These are phyloP conservation scores for Hippoglossus hippoglossus DNA, from an alignment of 2,797 vertebrate genomes.

Conservation along the genomic window DNA sequence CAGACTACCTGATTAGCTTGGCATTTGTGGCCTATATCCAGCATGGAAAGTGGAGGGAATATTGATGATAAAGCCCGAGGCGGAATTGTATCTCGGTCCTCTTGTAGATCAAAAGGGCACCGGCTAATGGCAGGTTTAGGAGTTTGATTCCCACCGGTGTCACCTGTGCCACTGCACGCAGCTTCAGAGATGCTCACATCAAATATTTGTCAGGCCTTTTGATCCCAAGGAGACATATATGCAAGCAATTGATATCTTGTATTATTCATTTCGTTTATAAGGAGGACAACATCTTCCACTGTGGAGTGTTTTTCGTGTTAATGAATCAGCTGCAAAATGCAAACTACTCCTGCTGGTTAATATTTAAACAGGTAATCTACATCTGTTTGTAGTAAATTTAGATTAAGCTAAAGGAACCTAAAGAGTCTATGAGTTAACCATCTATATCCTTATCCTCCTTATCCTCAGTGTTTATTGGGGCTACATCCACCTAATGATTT, in stretches of 20 bases:
- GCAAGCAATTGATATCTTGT: neutral
- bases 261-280: conserved; percentile 13
- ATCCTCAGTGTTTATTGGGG: neutral
- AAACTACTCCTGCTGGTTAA: conserved; percentile 5
- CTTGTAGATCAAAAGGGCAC: conserved; percentile 23
- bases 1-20: conserved; percentile 69
- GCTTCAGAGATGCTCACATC: neutral
- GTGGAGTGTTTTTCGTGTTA: conserved; percentile 12
- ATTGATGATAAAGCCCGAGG: conserved; percentile 59
- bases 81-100: conserved; percentile 36
- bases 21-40: conserved; percentile 66
- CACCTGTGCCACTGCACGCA: conserved; percentile 5
- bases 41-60: conserved; percentile 56
- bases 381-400: neutral
- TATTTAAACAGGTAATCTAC: neutral
- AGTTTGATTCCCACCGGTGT: conserved; percentile 16
- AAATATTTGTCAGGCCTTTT: neutral
- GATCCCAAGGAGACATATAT: neutral
- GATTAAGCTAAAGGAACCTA: neutral
- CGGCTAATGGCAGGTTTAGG: conserved; percentile 38
- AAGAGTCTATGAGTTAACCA: neutral
- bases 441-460: too few relatives aligned
- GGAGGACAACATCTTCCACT: conserved; percentile 2
- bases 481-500: neutral
- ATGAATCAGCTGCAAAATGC: conserved; percentile 5